A percentile compares a stretch with the other conserved stretches of the same genome.
Conservation (phyloP, 2,888 invertebrate genomes). For the Hymenopus coronatus region DNA sequence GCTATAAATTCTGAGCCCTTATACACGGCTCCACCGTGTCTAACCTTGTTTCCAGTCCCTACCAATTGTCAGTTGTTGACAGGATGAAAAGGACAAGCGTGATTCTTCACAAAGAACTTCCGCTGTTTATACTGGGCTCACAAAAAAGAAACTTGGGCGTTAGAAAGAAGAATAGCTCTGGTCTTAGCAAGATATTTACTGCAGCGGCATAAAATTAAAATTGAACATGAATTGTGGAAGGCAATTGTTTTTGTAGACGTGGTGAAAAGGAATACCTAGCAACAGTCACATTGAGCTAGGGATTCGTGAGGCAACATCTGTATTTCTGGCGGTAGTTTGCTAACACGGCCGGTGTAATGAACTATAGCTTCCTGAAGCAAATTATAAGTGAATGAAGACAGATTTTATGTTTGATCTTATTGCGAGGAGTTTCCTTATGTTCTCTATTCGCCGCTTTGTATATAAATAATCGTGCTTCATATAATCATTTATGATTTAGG, state of each 20-base stretch:
- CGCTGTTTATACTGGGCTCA: neutral
- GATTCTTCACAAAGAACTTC: neutral
- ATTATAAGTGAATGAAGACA: no score
- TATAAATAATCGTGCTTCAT: no score
- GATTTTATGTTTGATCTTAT: no score
- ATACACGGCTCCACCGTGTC: neutral
- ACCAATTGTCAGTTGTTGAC: neutral
- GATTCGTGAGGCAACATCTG: no score
- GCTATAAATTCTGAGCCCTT: neutral
- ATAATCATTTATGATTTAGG: no score
- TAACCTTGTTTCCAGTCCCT: neutral
- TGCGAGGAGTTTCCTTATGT: no score
- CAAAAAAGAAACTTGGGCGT: neutral
- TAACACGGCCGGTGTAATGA: no score
- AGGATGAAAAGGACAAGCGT: neutral
- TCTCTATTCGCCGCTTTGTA: no score
- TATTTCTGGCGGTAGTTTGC: no score
- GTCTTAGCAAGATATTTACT: neutral
- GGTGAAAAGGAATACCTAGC: neutral
- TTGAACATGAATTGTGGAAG: neutral
- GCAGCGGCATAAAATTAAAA: neutral
- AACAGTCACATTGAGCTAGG: neutral
- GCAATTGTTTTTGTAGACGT: neutral
- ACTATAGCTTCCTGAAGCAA: no score
- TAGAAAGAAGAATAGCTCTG: neutral